Evolutionary conservation across 1,140 invertebrate species (phyloP), one percentile per base, ranked within the genome.

Genomic region (Drosophila pseudoananassae): DNA sequence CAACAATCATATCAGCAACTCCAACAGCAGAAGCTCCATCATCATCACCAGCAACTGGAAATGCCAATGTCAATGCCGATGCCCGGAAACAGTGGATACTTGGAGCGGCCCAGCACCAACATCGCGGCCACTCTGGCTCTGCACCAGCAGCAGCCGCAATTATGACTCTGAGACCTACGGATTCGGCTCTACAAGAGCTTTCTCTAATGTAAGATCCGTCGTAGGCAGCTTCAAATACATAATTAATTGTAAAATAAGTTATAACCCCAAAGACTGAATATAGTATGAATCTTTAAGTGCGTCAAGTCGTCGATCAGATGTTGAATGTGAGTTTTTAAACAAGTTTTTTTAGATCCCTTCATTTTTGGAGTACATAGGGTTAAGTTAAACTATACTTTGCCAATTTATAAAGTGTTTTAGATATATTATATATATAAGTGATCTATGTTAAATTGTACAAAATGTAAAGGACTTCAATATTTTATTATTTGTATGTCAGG

Each of bases 131-230:
- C 87, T 46, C 63, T 88, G 36, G 82, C 87, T 5, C 59, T 87
- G 12, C 81, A 90, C 14, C 84, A 90, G 56, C 87, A 78, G 59
- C 90, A 88, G 73, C 90, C 75, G 2, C 91, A 92, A 52, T 92
- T 92, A 92, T 92, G 91, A 92, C 91, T 92, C 72, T 92, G 90
- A 92, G 89, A 92, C 71, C 76, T 91, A 55, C 85, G 85, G 15
- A 91, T 91, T 54, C 68, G 89, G 73, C 85, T 91, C 75, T 91
- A 91, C 54, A 91, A 91, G 87, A 91, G 90, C 83, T 91, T 91
- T 72, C 81, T 91, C 15, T 91, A 91, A 73, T 61, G 64, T 51
- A 36, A 43, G 38, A 29, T 56, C 33, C 25, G 29, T 60, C 10
- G 55, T 58, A 66, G 27, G 23, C 31, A 17, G 7, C 14, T 17